Percentiles rank a stretch among this genome's conserved stretches.
Evolutionary conservation across 2,797 vertebrate genomes (phyloP).

Genomic region (Acanthurus tractus): DNA sequence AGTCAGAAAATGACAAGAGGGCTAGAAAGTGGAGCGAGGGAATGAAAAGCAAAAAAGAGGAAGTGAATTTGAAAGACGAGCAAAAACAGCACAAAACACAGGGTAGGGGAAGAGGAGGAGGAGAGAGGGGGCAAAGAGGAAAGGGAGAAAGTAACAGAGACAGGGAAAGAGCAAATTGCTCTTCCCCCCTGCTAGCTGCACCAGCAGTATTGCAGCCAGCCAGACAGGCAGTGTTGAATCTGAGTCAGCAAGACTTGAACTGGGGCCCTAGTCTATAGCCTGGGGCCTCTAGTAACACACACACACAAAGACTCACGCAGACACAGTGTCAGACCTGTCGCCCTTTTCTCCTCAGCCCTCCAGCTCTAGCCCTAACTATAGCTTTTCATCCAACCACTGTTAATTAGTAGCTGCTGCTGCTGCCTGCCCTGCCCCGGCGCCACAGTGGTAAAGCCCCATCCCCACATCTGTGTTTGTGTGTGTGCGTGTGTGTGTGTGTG

Average conservation of each 20-base stretch:
- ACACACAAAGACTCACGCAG: constrained; percentile 35
- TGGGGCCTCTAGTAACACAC: constrained; percentile 55
- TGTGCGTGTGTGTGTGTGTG: too few species aligned
- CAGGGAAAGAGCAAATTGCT: constrained; percentile 55
- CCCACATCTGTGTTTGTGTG: constrained; percentile 48
- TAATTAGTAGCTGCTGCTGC: constrained; percentile 83
- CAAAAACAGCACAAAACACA: constrained; percentile 33
- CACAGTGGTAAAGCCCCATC: constrained; percentile 79
- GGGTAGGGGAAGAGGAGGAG: background rate
- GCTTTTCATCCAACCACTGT: constrained; percentile 76
- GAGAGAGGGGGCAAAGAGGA: background rate
- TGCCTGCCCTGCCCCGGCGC: constrained; percentile 78
- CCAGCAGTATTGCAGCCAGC: constrained; percentile 58
- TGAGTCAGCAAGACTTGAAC: constrained; percentile 80
- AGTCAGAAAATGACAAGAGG: constrained; percentile 35
- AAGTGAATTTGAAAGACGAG: constrained; percentile 47
- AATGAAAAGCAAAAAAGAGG: constrained; percentile 36
- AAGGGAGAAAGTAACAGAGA: constrained; percentile 42
- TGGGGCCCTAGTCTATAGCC: constrained; percentile 66
- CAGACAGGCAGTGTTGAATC: constrained; percentile 70
- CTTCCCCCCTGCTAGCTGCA: constrained; percentile 55
- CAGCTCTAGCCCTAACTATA: constrained; percentile 76
- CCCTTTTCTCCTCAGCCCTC: constrained; percentile 73
- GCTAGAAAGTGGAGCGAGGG: constrained; percentile 35
- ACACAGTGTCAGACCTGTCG: constrained; percentile 78